phyloP scores from a whole-genome alignment of 2,113 vertebrate species.

The Junco hyemalis region DNA sequence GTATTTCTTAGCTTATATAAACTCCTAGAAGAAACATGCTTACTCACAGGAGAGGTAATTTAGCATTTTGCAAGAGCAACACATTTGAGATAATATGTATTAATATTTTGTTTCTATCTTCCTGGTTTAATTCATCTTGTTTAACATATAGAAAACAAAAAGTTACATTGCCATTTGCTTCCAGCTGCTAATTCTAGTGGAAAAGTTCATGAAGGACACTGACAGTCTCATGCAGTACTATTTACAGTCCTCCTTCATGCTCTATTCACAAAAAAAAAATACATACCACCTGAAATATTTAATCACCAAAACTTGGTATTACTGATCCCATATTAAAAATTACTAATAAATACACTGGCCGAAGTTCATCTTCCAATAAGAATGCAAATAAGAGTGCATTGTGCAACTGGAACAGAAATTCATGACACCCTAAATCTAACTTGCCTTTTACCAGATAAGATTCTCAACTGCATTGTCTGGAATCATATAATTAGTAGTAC shows the following conservation, averaged over 20 bases:
- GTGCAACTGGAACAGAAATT: neutral
- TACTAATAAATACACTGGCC: neutral
- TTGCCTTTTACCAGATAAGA: neutral
- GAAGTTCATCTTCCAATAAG: neutral
- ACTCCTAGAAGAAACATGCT: neutral
- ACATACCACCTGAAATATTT: neutral
- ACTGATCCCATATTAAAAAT: neutral
- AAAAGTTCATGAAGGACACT: neutral
- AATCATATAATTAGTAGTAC: neutral
- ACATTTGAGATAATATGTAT: neutral
- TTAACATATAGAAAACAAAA: neutral
- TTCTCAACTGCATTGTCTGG: neutral
- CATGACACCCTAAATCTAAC: neutral
- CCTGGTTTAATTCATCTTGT: neutral
- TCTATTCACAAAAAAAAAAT: neutral
- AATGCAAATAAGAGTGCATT: neutral
- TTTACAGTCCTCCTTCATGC: neutral
- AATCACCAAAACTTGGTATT: neutral
- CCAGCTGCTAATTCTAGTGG: neutral
- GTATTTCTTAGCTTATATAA: neutral
- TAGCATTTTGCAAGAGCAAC: neutral
- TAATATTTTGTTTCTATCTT: neutral
- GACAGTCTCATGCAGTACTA: neutral
- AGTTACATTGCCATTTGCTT: neutral
- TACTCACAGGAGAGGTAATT: neutral